phyloP scores from a whole-genome alignment of 2,113 vertebrate genomes.

The Ptilorrhoa leucosticta region DNA sequence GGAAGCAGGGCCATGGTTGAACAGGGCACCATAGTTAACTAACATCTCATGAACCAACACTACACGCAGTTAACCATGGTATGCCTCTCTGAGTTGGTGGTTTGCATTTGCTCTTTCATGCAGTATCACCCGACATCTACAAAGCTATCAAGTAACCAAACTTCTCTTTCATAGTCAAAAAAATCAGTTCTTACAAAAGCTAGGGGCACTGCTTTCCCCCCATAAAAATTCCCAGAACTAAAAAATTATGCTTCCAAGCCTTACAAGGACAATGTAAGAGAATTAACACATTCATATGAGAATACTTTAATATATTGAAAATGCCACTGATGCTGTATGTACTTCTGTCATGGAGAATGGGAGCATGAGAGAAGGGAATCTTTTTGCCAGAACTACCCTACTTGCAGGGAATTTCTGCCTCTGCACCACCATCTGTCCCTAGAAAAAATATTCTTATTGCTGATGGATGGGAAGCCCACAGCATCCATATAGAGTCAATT shows the following conservation, averaged over 20 bases:
- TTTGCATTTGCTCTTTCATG: neutral
- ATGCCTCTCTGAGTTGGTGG: neutral
- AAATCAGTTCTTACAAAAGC: neutral
- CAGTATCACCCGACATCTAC: neutral
- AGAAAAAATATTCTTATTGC: neutral
- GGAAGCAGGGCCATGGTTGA: neutral
- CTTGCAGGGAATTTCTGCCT: neutral
- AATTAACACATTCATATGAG: neutral
- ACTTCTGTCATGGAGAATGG: neutral
- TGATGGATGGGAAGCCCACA: neutral
- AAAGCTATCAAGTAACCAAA: neutral
- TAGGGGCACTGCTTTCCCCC: neutral
- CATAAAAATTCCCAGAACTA: neutral
- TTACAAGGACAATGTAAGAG: neutral
- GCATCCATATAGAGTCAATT: neutral
- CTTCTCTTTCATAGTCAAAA: neutral
- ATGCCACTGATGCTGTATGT: neutral
- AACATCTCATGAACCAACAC: neutral
- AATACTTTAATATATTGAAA: neutral
- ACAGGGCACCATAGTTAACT: neutral
- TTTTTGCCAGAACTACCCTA: neutral
- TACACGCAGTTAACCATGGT: rapidly evolving
- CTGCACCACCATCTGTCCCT: neutral
- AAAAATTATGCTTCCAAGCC: neutral
- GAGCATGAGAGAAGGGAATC: neutral